These are phyloP conservation scores for Gallinago media DNA, from an alignment of 2,113 vertebrate species.

Conservation along the genomic window DNA sequence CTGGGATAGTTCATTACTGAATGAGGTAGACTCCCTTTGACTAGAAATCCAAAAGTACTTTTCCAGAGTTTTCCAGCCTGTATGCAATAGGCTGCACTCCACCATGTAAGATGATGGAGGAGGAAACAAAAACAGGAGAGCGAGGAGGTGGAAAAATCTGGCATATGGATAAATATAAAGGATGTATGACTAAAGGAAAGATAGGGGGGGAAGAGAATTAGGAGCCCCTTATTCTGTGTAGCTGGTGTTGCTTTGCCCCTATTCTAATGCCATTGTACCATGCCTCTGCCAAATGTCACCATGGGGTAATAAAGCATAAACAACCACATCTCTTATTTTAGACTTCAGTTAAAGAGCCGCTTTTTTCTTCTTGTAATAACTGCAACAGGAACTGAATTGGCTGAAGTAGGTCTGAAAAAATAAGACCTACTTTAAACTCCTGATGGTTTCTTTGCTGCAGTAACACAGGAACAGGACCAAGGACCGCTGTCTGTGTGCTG, in stretches of 20 bases:
- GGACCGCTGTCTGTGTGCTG: not conserved
- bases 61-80: not conserved
- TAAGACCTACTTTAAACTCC: not conserved
- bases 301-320: not conserved
- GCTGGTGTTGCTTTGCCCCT: not conserved
- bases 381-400: not conserved
- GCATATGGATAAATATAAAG: not conserved
- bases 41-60: not conserved
- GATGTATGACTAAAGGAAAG: not conserved
- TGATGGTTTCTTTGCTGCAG: not conserved
- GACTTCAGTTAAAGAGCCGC: not conserved
- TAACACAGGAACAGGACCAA: not conserved
- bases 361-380: not conserved
- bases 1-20: not conserved
- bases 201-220: not conserved
- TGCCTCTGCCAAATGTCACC: not conserved
- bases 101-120: not conserved
- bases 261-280: rapidly evolving
- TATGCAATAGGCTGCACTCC: not conserved
- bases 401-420: not conserved
- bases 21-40: not conserved
- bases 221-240: not conserved
- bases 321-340: not conserved
- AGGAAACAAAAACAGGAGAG: not conserved
- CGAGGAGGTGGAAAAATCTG: not conserved